phyloP scores from a whole-genome alignment of 2,113 vertebrate species.

The Arizona elegans region DNA sequence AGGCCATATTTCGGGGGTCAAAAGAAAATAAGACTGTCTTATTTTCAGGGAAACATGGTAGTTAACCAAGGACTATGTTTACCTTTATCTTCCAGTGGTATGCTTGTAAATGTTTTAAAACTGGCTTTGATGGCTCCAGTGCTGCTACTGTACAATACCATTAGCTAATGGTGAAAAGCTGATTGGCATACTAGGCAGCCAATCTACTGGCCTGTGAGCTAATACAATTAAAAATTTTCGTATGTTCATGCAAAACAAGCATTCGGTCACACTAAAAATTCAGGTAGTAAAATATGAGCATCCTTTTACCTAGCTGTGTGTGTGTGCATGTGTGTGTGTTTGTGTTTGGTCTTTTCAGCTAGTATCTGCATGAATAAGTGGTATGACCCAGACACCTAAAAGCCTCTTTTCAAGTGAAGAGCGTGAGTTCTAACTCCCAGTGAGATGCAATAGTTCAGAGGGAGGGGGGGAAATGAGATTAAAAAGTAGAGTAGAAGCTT shows the following conservation, averaged over 20 bases:
- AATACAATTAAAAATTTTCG: neutral
- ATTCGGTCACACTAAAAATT: neutral
- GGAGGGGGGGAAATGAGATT: neutral
- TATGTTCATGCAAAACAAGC: neutral
- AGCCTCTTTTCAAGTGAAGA: conserved; percentile 11
- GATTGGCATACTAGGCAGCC: neutral
- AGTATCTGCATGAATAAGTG: neutral
- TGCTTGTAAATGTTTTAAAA: neutral
- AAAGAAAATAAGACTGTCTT: too few relatives aligned
- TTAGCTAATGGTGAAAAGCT: neutral
- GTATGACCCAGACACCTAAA: neutral
- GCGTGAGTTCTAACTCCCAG: neutral
- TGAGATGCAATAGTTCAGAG: neutral
- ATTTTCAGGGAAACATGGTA: too few relatives aligned
- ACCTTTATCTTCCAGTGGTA: neutral
- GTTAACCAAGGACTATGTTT: neutral
- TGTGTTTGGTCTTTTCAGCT: neutral
- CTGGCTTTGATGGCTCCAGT: neutral
- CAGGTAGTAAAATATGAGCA: neutral
- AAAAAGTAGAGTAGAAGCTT: neutral
- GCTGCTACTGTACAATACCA: neutral
- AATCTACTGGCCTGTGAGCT: neutral
- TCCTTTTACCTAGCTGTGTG: neutral
- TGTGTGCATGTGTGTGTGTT: neutral
- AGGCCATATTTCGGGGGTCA: too few relatives aligned